phyloP scores from a whole-genome alignment of 2,797 vertebrate genomes.

The Malacoctenus gilli region DNA sequence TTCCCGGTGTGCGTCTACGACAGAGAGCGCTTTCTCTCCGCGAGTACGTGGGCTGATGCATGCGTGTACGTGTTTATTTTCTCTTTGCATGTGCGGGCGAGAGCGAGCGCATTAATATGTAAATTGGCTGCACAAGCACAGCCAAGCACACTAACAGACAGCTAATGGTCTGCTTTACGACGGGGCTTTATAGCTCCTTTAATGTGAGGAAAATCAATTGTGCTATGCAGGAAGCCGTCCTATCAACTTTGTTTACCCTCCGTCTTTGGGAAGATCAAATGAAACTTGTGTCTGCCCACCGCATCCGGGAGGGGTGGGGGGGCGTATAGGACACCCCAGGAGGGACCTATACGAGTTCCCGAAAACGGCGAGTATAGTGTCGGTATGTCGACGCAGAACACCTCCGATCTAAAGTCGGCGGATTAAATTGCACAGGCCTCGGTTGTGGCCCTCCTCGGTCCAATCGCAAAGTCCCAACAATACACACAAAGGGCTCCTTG shows the following conservation, averaged over 20 bases:
- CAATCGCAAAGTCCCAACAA: constrained; percentile 4
- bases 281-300: constrained; percentile 24
- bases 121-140: constrained; percentile 67
- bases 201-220: constrained; percentile 67
- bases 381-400: not conserved
- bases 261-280: constrained; percentile 16
- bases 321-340: not conserved
- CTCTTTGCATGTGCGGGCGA: constrained; percentile 36
- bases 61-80: constrained; percentile 28
- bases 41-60: constrained; percentile 53
- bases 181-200: constrained; percentile 71
- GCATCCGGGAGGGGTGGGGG: not conserved
- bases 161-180: constrained; percentile 74
- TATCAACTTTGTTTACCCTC: constrained; percentile 38
- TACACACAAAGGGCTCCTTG: constrained; percentile 12
- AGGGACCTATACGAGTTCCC: not conserved
- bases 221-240: constrained; percentile 50
- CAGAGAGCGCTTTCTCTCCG: constrained; percentile 29
- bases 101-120: constrained; percentile 72
- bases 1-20: not conserved
- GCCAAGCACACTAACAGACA: constrained; percentile 68
- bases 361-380: not conserved
- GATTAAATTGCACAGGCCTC: constrained; percentile 1
- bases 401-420: not conserved
- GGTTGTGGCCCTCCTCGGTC: constrained; percentile 6